A percentile compares a stretch with the other conserved stretches of the same genome.
Conservation (phyloP, 1,140 invertebrate genomes). For the Dendrolimus kikuchii region DNA sequence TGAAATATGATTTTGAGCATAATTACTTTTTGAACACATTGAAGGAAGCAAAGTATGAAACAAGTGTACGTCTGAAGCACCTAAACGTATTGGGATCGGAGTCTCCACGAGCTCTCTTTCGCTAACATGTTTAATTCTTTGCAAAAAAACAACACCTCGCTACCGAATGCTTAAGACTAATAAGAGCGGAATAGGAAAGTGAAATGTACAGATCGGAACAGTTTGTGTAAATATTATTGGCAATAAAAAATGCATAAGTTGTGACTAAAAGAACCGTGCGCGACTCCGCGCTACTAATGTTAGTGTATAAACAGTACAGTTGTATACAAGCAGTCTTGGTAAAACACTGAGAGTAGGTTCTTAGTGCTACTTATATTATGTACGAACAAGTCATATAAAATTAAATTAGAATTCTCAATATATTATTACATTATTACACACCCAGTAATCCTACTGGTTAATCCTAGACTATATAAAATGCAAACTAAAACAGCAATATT, state of each 20-base stretch:
- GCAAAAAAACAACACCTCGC: slow-evolving; percentile 4
- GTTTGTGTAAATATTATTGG: slow-evolving; percentile 54
- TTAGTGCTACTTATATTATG: slow-evolving; percentile 62
- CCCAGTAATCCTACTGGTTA: slow-evolving; percentile 46
- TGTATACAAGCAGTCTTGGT: slow-evolving; percentile 71
- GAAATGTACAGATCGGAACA: slow-evolving; percentile 40
- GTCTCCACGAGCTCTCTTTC: slow-evolving; percentile 7
- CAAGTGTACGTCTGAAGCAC: slow-evolving; percentile 18
- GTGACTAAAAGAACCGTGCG: slow-evolving; percentile 60
- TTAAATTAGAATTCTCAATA: slow-evolving; percentile 54
- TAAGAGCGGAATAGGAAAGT: slow-evolving; percentile 47
- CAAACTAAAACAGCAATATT: slow-evolving; percentile 70
- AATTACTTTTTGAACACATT: slow-evolving; percentile 60
- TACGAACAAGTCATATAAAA: slow-evolving; percentile 61
- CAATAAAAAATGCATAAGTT: slow-evolving; percentile 68
- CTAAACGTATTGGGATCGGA: slow-evolving; percentile 17
- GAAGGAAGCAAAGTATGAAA: slow-evolving; percentile 53
- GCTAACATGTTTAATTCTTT: slow-evolving; percentile 22
- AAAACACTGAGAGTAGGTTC: slow-evolving; percentile 68
- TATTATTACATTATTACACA: slow-evolving; percentile 32
- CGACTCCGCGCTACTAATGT: slow-evolving; percentile 36
- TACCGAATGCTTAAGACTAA: slow-evolving; percentile 38
- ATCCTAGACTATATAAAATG: slow-evolving; percentile 66
- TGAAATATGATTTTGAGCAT: slow-evolving; percentile 38
- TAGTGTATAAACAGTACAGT: slow-evolving; percentile 67